Evolutionary conservation across 2,797 vertebrate species (phyloP), one percentile per base, ranked within the genome.

Genomic region (Percopsis omiscomaycus): DNA sequence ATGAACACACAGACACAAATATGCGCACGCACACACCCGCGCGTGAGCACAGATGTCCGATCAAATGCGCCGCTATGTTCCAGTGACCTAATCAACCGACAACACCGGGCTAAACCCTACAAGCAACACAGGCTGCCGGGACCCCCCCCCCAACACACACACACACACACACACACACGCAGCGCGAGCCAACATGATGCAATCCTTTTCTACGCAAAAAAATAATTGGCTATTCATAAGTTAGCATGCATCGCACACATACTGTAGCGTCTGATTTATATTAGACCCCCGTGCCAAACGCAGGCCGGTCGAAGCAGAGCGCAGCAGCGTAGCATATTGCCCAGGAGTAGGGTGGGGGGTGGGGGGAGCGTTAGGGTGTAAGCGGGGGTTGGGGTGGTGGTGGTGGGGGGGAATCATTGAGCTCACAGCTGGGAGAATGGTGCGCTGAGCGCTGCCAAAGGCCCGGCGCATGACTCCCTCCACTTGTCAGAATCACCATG

Each of bases 401-500:
- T 58, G 53, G 58, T 16, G 56, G 42, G 11, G 54, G 50, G 15
- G 66, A 73, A 55, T 22, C 54, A 77, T 72, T 82, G 93, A 94
- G 92, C 92, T 94, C 91, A 94, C 94, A 95, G 94, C 95, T 96
- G 95, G 93, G 94, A 93, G 94, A 94, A 93, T 94, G 91, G 85
- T 94, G 95, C 81, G 80, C 85, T 80, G 22, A 89, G 92, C 89
- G 54, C 91, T 94, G 95, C 95, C 95, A 96, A 96, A 96, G 95
- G 93, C 93, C 94, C 94, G 94, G 94, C 95, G 96, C 95, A 96
- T 96, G 95, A 94, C 93, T 94, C 94, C 91, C 88, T 91, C 86
- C 88, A 89, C 90, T 91, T 96, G 93, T 92, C 94, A 88, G 95
- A 95, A 94, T 95, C 94, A 94, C 94, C 94, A 95, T 95, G 94